Percentiles rank a stretch among this genome's conserved stretches.
Evolutionary conservation across 2,888 invertebrate genomes (phyloP).

Genomic region (Idaea aversata): DNA sequence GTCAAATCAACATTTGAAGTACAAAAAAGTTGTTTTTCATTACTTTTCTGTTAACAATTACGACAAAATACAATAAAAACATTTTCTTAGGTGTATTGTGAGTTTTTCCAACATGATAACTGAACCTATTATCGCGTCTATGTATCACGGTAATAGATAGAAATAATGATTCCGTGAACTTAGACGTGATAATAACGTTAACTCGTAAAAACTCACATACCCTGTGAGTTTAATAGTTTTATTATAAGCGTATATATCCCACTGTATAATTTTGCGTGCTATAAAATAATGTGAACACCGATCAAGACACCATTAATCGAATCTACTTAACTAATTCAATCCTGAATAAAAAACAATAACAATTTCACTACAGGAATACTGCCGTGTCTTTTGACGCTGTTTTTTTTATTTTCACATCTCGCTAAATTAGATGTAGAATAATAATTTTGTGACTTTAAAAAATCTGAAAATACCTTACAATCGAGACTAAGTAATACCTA

Average conservation of each 20-base stretch:
- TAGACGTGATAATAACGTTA: background rate
- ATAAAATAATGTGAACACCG: conserved; percentile 35
- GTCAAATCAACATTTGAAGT: conserved; percentile 22
- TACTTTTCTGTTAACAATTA: background rate
- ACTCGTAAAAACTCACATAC: background rate
- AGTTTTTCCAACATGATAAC: background rate
- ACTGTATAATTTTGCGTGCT: conserved; percentile 22
- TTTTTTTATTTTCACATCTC: background rate
- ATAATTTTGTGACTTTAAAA: too few relatives aligned
- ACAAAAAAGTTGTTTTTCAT: background rate
- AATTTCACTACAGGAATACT: conserved; percentile 50
- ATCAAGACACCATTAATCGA: conserved; percentile 53
- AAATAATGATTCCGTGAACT: background rate
- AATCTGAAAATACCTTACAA: too few relatives aligned
- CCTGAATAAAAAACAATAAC: conserved; percentile 63
- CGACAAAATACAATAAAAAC: too few relatives aligned
- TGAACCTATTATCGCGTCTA: background rate
- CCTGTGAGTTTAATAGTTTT: background rate
- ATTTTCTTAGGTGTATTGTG: background rate
- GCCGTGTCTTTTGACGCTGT: background rate
- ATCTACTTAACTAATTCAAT: conserved; percentile 60
- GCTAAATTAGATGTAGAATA: too few relatives aligned
- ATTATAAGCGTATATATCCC: conserved; percentile 19
- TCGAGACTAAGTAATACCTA: too few relatives aligned
- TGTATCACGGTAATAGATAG: background rate